Evolutionary conservation across 2,797 vertebrate genomes (phyloP), one percentile per base, ranked within the genome.

Genomic region (Phoxinus dragarum): DNA sequence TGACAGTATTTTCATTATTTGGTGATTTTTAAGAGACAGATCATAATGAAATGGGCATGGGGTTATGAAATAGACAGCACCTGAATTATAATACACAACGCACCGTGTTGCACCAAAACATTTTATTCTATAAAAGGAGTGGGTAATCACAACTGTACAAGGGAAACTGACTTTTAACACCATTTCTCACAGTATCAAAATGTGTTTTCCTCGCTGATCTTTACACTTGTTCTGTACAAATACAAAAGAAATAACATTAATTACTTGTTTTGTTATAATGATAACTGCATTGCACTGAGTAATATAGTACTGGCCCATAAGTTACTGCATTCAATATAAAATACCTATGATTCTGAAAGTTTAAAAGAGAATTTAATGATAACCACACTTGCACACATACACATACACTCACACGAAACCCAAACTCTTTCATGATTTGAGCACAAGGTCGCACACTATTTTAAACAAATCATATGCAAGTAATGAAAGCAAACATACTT

Each of bases 261-360:
- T 93, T 92, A 93, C 89, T 91, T 92, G 91, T 94, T 91, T 93
- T 94, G 94, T 94, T 93, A 92, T 94, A 93, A 94, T 92, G 91
- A 94, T 94, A 95, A 96, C 95, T 96, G 95, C 95, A 96, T 96
- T 96, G 95, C 95, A 96, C 95, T 95, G 95, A 94, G 94, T 95
- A 95, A 95, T 94, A 95, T 93, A 94, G 94, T 95, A 96, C 95
- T 96, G 95, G 95, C 95, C 95, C 94, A 93, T 93, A 94, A 94
- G 92, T 95, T 95, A 95, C 95, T 95, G 95, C 95, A 96, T 95
- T 96, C 94, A 95, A 93, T 93, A 94, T 93, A 94, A 95, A 94
- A 94, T 92, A 94, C 92, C 93, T 93, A 92, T 90, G 93, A 86
- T 90, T 90, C 91, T 44, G 85, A 84, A 84, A 84, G 38, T 68